These are phyloP conservation scores for Atrina japonica DNA, from an alignment of 2,888 invertebrate genomes.

Conservation along the genomic window DNA sequence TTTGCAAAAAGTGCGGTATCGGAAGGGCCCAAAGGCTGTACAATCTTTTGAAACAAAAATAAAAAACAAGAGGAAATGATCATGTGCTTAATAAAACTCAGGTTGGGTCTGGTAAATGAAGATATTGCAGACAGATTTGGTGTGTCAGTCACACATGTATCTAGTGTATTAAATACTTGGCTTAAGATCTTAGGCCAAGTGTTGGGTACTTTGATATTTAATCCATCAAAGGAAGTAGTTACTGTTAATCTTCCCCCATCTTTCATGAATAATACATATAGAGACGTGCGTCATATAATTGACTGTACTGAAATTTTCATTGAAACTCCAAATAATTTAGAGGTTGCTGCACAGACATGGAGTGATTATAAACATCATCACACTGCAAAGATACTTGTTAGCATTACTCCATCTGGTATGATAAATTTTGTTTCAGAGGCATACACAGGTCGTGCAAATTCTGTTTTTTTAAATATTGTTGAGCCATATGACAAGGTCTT, in stretches of 20 bases:
- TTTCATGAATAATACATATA: slow-evolving; percentile 15
- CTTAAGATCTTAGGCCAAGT: slow-evolving; percentile 4
- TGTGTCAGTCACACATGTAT: slow-evolving; percentile 13
- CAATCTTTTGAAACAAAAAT: slow-evolving; percentile 18
- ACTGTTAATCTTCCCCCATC: slow-evolving; percentile 25
- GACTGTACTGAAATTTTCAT: slow-evolving; percentile 39
- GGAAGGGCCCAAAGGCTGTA: slow-evolving; percentile 29
- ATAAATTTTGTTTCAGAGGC: slow-evolving; percentile 38
- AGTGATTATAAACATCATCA: slow-evolving; percentile 35
- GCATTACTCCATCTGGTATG: slow-evolving; percentile 20
- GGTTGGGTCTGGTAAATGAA: slow-evolving; percentile 13
- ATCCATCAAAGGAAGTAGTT: slow-evolving; percentile 22
- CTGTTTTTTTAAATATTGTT: slow-evolving; percentile 37
- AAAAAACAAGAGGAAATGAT: slow-evolving; percentile 19
- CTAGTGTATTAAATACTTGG: slow-evolving; percentile 27
- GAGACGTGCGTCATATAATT: slow-evolving; percentile 30
- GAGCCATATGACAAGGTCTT: slow-evolving; percentile 41
- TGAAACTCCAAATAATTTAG: slow-evolving; percentile 24
- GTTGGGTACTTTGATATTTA: slow-evolving; percentile 18
- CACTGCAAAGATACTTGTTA: slow-evolving; percentile 32
- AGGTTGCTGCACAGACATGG: slow-evolving; percentile 12
- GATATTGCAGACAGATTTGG: slow-evolving; percentile 25
- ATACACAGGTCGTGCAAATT: slow-evolving; percentile 40
- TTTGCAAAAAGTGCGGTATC: slow-evolving; percentile 5
- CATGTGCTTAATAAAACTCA: slow-evolving; percentile 22